Base-by-base conservation (phyloP, 2,797 vertebrate genomes). In the Leptodactylus fallax region DNA sequence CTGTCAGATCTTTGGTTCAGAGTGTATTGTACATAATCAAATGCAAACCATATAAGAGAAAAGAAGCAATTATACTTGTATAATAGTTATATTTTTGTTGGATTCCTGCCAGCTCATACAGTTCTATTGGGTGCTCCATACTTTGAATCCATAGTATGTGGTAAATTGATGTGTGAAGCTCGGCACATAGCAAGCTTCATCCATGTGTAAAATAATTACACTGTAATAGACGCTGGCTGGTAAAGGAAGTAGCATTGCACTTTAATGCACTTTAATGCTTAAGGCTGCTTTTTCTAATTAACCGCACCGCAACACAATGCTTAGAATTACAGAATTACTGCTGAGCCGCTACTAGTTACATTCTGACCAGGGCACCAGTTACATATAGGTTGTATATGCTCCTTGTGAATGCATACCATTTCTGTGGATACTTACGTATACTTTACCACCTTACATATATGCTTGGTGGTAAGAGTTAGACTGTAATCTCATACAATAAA, bases 211-310 rank as follows among this genome's bases (percentile, higher is more conserved):
- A 53, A 77, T 77, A 51, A 77, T 77, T 23, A 77, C 72, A n/a
- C 11, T 51, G 49, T 77, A 77, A 77, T 53, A 23, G 49, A 77
- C 51, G 72, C 72, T 23, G 72, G 49, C 72, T 77, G 49, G n/a
- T 77, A 51, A 23, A 77, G 72, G 72, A 77, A 77, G 47, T 47
- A 1, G 49, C 14, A 12, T 10, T 77, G 23, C 47, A 76, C 72
- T 76, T 76, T 76, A 76, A 76, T 77, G 23, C 47, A 76, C 72
- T 76, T 76, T 76, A 76, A 76, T 10, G 72, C 72, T 77, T 53
- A 77, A 77, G 72, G 72, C 72, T 77, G 47, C 72, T 77, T 77
- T 77, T 77, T 77, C 72, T 53, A 77, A 77, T 77, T 77, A 77
- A 77, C 47, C 49, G 72, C 72, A 77, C 49, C 47, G 72, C 21